Base-by-base conservation (phyloP, 2,113 vertebrate genomes). In the Ophthalmolycus amberensis region DNA sequence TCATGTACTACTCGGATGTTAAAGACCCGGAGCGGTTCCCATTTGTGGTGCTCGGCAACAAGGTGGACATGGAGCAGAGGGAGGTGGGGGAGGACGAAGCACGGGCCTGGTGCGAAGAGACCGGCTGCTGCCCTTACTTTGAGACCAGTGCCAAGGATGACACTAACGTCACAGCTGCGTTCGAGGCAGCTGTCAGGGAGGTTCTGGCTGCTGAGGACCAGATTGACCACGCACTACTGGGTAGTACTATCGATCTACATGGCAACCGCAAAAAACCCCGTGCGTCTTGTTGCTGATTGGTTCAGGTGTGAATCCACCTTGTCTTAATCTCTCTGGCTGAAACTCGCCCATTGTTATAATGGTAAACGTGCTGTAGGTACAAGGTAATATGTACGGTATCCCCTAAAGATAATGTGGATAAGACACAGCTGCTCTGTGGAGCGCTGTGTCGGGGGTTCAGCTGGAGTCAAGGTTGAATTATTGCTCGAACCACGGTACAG, bases 131-230 rank as follows among this genome's bases (percentile, higher is more conserved):
- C 74, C 98, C 98, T 0, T 99, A 99, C 93, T 96, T 99, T 92
- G 97, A 99, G 94, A 99, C 98, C 77, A 99, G 98, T 70, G 98
- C 98, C 85, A 99, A 99, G 94, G 97, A 99, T 79, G 97, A 99
- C 94, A 99, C 97, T 69, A 99, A 99, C 34, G 98, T 99, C 79
- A 96, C 96, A 0, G 95, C 97, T 80, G 98, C 98, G 38, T 99
- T 99, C 73, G 98, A 98, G 93, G 97, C 98, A 29, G 97, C 98
- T 1, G 98, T 99, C 83, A 93, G 96, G 22, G 97, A 97, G 89
- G 98, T 97, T 46, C 92, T 99, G 83, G 97, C 97, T 0, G 94
- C 96, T 37, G 98, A 99, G 89, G 98, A 99, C 83, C 96, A 97
- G 82, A 94, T 97, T 44, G 97, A 98, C 90, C 98, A 98, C 66